phyloP scores from a whole-genome alignment of 2,113 vertebrate genomes.

The Telmatochromis sp. region DNA sequence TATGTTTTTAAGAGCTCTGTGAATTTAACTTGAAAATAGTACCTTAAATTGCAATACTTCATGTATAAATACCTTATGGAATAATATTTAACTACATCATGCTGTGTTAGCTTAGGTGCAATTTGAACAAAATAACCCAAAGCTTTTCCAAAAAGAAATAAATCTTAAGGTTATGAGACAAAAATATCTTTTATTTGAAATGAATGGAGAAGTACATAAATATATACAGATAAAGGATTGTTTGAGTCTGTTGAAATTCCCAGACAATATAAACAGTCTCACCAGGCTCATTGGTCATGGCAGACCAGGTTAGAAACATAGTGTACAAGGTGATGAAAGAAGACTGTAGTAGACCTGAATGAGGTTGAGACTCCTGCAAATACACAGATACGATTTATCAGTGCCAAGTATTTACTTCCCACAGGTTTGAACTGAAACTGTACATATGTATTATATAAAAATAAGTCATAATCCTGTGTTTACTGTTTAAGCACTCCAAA shows the following conservation, averaged over 20 bases:
- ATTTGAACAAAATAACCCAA: not conserved
- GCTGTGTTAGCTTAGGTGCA: not conserved
- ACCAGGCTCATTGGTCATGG: slow-evolving; percentile 93
- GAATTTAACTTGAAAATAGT: not conserved
- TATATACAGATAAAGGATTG: not conserved
- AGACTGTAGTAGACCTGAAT: slow-evolving; percentile 90
- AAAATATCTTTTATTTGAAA: not conserved
- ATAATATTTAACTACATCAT: not conserved
- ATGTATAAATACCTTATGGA: not conserved
- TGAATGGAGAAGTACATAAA: not conserved
- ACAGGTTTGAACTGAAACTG: not conserved
- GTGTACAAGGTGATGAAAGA: slow-evolving; percentile 90
- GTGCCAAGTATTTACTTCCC: not conserved
- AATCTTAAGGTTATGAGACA: not conserved
- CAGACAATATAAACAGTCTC: slow-evolving; percentile 19
- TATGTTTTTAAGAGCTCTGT: not conserved
- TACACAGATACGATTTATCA: not conserved
- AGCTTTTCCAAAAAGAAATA: not conserved
- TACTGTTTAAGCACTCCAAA: not conserved
- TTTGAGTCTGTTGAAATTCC: not conserved
- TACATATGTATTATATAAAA: not conserved
- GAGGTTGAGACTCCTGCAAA: slow-evolving; percentile 79
- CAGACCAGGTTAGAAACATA: slow-evolving; percentile 93
- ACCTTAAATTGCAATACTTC: not conserved
- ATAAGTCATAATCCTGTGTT: not conserved